Percentiles rank a stretch among this genome's conserved stretches.
Evolutionary conservation across 2,888 invertebrate genomes (phyloP).

Genomic region (Allophyes oxyacanthae): DNA sequence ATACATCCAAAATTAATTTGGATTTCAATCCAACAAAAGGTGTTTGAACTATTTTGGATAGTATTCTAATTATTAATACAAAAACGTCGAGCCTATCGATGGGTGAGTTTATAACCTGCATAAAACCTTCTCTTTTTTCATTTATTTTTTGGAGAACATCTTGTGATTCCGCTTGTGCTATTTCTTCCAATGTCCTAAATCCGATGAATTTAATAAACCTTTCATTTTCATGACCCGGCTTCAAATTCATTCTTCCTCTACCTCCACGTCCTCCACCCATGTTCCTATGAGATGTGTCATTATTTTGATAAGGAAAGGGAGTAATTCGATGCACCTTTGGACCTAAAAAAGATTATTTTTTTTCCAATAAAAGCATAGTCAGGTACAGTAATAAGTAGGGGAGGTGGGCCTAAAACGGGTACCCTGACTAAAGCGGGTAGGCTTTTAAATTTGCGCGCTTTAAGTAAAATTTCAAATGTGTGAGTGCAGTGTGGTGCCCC

Average conservation of each 20-base stretch:
- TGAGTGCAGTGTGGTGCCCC: no score
- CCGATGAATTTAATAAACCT: slow-evolving; percentile 43
- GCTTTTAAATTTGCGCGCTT: no score
- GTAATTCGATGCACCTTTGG: neutral
- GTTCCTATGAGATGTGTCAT: slow-evolving; percentile 2
- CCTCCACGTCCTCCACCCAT: slow-evolving; percentile 8
- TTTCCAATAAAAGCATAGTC: no score
- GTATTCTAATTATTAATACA: slow-evolving; percentile 75
- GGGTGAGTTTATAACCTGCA: slow-evolving; percentile 67
- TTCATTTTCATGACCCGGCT: slow-evolving; percentile 10
- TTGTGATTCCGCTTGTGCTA: slow-evolving; percentile 68
- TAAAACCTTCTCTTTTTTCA: slow-evolving; percentile 69
- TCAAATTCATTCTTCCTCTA: slow-evolving; percentile 6
- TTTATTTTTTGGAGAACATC: slow-evolving; percentile 73
- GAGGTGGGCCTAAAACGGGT: no score
- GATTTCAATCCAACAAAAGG: slow-evolving; percentile 74
- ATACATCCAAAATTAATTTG: slow-evolving; percentile 71
- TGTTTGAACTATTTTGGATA: slow-evolving; percentile 75
- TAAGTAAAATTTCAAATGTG: no score
- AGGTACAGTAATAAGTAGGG: no score
- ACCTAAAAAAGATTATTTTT: slow-evolving; percentile 19
- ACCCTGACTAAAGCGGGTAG: no score
- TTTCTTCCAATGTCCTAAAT: slow-evolving; percentile 71
- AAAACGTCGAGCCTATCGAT: slow-evolving; percentile 71
- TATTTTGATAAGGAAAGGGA: slow-evolving; percentile 2